phyloP scores from a whole-genome alignment of 2,797 vertebrate genomes.

The Coccyzus lansbergi region DNA sequence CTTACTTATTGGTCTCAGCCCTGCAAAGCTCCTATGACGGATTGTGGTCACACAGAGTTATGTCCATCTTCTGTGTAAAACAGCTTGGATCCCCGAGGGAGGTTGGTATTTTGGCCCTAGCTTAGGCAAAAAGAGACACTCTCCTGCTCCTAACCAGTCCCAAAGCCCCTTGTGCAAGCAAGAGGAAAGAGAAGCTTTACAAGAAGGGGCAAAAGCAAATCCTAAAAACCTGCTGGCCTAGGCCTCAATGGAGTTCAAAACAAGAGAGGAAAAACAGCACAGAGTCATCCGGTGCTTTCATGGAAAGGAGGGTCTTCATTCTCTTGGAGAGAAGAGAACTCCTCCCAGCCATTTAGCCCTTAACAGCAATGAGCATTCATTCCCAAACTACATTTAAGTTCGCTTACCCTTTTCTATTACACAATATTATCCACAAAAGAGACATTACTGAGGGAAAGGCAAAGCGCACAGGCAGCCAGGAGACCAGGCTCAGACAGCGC shows the following conservation, averaged over 20 bases:
- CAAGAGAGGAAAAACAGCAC: background rate
- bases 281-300: background rate
- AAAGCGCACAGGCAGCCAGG: background rate
- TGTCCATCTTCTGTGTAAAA: background rate
- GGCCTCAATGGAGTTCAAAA: background rate
- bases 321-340: background rate
- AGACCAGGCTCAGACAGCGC: background rate
- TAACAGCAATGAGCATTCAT: background rate
- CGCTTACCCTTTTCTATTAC: background rate
- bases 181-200: background rate
- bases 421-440: background rate
- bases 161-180: background rate
- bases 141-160: background rate
- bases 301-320: background rate
- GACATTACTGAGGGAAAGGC: background rate
- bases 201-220: background rate
- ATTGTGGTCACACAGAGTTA: background rate
- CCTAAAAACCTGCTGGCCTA: background rate
- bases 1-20: background rate
- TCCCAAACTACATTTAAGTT: background rate
- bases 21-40: background rate
- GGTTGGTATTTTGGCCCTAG: background rate
- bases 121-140: background rate
- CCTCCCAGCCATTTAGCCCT: constrained; percentile 24
- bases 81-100: background rate